Evolutionary conservation across 2,113 vertebrate species (phyloP).

Genomic region (Monarcha castaneiventris): DNA sequence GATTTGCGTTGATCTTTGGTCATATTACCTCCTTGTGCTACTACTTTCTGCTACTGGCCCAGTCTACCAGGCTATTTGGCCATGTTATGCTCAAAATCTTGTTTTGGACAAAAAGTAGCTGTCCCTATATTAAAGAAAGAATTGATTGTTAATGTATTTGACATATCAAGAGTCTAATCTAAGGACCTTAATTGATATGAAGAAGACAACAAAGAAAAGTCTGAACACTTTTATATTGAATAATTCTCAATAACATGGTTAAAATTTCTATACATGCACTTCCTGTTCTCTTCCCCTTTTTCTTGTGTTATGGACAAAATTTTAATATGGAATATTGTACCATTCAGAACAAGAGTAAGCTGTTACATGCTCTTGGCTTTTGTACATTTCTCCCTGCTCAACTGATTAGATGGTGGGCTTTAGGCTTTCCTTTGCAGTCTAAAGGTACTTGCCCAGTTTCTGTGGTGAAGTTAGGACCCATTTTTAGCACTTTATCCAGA

Average conservation of each 20-base stretch:
- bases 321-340: background rate
- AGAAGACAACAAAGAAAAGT: background rate
- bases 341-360: background rate
- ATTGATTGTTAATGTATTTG: background rate
- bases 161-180: background rate
- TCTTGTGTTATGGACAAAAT: background rate
- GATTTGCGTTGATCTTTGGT: background rate
- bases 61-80: background rate
- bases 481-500: background rate
- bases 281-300: background rate
- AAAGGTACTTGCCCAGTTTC: background rate
- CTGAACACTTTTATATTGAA: background rate
- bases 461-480: background rate
- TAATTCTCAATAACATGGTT: background rate
- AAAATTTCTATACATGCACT: background rate
- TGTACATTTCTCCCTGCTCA: background rate
- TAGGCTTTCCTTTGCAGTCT: background rate
- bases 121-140: background rate
- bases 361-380: background rate
- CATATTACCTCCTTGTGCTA: background rate
- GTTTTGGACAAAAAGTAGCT: background rate
- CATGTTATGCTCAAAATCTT: background rate
- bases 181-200: background rate
- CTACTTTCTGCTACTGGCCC: background rate
- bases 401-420: background rate